Evolutionary conservation across 2,888 invertebrate species (phyloP).

Genomic region (Melanophora roralis): DNA sequence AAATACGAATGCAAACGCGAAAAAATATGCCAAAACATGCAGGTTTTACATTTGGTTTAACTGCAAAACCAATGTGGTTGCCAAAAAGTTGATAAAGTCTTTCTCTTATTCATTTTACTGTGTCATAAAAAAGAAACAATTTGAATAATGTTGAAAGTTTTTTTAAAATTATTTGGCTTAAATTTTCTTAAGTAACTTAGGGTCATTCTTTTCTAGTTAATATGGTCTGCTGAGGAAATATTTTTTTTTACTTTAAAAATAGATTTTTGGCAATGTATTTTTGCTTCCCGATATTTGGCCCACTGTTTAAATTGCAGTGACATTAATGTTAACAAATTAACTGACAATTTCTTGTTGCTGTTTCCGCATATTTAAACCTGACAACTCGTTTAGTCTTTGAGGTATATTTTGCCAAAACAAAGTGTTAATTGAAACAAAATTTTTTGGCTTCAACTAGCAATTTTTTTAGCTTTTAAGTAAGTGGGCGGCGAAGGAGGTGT

Average conservation of each 20-base stretch:
- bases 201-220: too few species aligned
- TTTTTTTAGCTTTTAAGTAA: too few species aligned
- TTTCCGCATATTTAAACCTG: conserved; percentile 18
- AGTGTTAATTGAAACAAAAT: conserved; percentile 44
- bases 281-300: background rate
- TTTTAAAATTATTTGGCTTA: too few species aligned
- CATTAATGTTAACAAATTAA: conserved; percentile 40
- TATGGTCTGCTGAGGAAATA: too few species aligned
- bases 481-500: too few species aligned
- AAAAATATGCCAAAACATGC: background rate
- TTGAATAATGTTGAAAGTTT: too few species aligned
- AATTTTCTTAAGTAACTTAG: too few species aligned
- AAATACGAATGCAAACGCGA: background rate
- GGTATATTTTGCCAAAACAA: conserved; percentile 34
- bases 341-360: conserved; percentile 24
- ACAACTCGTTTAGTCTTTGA: background rate
- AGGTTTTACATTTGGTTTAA: background rate
- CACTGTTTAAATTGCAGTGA: background rate
- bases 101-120: background rate
- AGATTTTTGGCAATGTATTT: too few species aligned
- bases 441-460: conserved; percentile 29
- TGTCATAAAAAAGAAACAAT: too few species aligned
- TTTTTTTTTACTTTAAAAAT: too few species aligned
- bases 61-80: conserved; percentile 28
- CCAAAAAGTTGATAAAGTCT: conserved; percentile 23